Base-by-base conservation (phyloP, 1,140 invertebrate species). In the Apis cerana region DNA sequence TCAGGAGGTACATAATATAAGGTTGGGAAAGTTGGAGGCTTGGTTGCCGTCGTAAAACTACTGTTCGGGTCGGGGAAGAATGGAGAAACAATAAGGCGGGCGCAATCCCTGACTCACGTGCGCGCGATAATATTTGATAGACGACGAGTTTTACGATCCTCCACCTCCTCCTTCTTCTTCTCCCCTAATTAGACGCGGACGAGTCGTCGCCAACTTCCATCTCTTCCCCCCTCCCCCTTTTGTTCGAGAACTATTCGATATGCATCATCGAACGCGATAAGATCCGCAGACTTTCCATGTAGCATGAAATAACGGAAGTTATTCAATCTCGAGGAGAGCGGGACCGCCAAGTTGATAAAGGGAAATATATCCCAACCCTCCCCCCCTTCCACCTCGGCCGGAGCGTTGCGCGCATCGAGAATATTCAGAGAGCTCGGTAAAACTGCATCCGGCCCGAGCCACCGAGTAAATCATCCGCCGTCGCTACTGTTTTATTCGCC, bases 231-330 rank as follows among this genome's bases (percentile, higher is more conserved):
- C 27, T 27, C 2, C 33, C 33, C 2, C 33, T 4, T 65, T 50
- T 65, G 21, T 58, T 33, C 10, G 7, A 19, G 15, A 59, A 43
- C 78, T 81, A 83, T 84, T 88, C 78, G 80, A 79, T 88, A 84
- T 86, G 86, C 86, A 79, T 86, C 84, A 71, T 75, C 74, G 69
- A 62, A 17, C 83, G 12, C 74, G 84, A 83, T 88, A 89, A 89
- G 84, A 88, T 84, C 67, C 80, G 48, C 59, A 33, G 70, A 81
- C 81, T 84, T 82, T 86, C 75, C 33, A 67, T 58, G 83, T 72
- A 80, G 52, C 64, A 62, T 61, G 81, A 78, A 88, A 88, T 85
- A 89, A 88, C 84, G 86, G 68, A 88, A 89, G 80, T 88, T 89
- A 89, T 82, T 84, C 88, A 84, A 88, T 89, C 84, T 88, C 86